A percentile compares a stretch with the other conserved stretches of the same genome.
These are phyloP conservation scores for Centropus bengalensis DNA, from an alignment of 2,113 vertebrate genomes.

Conservation along the genomic window DNA sequence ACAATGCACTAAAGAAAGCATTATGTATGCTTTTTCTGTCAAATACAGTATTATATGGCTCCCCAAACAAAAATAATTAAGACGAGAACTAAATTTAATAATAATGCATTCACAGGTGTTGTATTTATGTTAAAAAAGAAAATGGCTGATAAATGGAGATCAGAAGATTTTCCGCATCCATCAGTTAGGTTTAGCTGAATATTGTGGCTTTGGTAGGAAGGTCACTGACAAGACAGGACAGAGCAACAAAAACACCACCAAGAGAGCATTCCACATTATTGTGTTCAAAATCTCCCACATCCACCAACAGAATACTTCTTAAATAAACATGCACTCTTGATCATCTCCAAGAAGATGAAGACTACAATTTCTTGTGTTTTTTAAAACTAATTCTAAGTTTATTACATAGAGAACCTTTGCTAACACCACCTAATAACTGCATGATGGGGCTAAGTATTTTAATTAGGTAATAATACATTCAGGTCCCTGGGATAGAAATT, in stretches of 20 bases:
- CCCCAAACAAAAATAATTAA: background rate
- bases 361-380: background rate
- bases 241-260: fast-evolving
- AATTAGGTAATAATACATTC: background rate
- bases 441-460: background rate
- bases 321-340: background rate
- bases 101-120: fast-evolving
- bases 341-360: background rate
- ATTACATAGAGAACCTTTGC: background rate
- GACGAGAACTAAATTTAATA: background rate
- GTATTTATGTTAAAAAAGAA: background rate
- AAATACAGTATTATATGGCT: background rate
- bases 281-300: background rate
- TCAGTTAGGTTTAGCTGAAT: background rate
- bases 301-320: background rate
- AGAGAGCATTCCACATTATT: background rate
- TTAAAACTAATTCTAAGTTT: background rate
- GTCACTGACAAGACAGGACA: background rate
- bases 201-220: background rate
- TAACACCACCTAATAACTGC: background rate
- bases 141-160: fast-evolving
- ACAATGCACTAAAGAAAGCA: background rate
- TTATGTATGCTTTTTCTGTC: background rate
- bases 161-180: background rate
- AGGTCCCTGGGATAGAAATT: background rate